Evolutionary conservation across 2,797 vertebrate species (phyloP), one percentile per base, ranked within the genome.

Genomic region (Anguilla anguilla): DNA sequence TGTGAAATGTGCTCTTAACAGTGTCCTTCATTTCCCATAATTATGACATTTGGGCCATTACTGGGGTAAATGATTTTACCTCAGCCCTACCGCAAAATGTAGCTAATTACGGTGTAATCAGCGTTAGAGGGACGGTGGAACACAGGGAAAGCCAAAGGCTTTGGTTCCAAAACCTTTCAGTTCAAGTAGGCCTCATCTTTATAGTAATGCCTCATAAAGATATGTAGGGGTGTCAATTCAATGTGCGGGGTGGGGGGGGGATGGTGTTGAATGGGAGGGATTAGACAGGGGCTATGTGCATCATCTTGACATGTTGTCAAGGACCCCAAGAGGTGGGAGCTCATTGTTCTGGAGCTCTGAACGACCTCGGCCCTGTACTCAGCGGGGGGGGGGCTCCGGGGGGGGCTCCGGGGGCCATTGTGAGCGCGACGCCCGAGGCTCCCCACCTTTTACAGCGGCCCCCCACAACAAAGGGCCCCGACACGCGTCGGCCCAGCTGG

Each of bases 211-310:
- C 9, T 51, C 81, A 84, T 84, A 69, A 87, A 55, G 61, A 84
- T 64, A 72, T 84, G 49, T 84, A 6, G 61, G 86, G 61, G 67
- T 69, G 55, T 77, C 64, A 43, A n/a, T 49, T 15, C 51, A 74
- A 82, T 64, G 83, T 61, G 74, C 25, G 64, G 86, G 86, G 86
- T 86, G 77, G 35, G 64, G 86, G 77, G 86, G 86, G 77, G 35
- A 1, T 86, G 74, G 74, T 35, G 57, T 9, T 4, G 3, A n/a
- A 51, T 25, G 31, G 46, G 25, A 51, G 53, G 53, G 59, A 35
- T 35, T 51, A 28, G 79, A 53, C 57, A n/a, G 61, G 59, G 46
- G 57, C 35, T 51, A 61, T 51, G 59, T 53, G 61, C 31, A 39
- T 83, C 46, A 43, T 39, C 61, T 49, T 69, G 59, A 72, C 79